Conservation (phyloP, 2,888 invertebrate species). For the Macroteleia sp. region DNA sequence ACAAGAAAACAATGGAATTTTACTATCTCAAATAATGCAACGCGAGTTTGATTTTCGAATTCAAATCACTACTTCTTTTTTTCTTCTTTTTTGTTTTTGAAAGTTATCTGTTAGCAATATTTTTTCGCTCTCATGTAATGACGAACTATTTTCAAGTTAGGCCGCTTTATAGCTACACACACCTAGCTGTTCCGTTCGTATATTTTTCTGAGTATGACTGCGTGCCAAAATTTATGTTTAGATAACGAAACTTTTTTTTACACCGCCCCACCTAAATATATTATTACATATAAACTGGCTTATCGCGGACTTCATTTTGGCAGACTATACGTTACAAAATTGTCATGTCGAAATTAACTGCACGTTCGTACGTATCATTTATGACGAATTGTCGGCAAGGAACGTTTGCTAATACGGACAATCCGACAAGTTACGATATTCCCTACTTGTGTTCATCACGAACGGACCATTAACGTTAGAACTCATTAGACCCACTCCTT, state of each 20-base stretch:
- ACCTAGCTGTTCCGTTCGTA: too few species aligned
- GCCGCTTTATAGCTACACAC: too few species aligned
- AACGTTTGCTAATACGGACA: neutral
- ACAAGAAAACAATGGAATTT: too few species aligned
- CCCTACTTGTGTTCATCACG: conserved; percentile 1
- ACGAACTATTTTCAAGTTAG: too few species aligned
- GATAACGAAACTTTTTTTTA: conserved; percentile 42
- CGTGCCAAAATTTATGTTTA: conserved; percentile 51
- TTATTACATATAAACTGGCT: conserved; percentile 26
- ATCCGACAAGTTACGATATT: conserved; percentile 11
- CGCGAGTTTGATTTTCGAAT: too few species aligned
- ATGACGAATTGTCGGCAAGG: too few species aligned
- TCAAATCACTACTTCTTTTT: too few species aligned
- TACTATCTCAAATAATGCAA: too few species aligned
- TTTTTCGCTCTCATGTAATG: too few species aligned
- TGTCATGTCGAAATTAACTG: neutral
- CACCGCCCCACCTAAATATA: conserved; percentile 25
- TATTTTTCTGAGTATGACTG: too few species aligned
- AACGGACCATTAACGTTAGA: conserved; percentile 29
- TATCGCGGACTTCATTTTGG: conserved; percentile 27
- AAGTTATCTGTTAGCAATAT: too few species aligned
- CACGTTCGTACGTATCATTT: neutral
- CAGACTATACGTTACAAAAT: conserved; percentile 7
- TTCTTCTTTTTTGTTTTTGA: too few species aligned
- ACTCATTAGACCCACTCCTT: conserved; percentile 39